phyloP scores from a whole-genome alignment of 2,113 vertebrate genomes.

The Hydropotes inermis region DNA sequence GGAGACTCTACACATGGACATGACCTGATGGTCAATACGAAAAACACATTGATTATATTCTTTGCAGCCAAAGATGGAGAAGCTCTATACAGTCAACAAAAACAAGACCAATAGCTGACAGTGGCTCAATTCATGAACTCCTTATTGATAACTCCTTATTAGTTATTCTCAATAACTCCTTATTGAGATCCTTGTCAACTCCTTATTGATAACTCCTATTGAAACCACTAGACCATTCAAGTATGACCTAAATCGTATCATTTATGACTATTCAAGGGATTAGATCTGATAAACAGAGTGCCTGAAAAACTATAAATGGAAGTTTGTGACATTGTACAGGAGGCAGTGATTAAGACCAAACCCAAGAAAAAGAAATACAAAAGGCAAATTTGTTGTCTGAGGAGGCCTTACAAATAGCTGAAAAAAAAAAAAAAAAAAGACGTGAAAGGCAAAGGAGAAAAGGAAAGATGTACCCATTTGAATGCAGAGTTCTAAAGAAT shows the following conservation, averaged over 20 bases:
- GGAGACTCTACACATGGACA: neutral
- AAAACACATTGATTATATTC: neutral
- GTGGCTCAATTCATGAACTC: neutral
- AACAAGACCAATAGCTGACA: neutral
- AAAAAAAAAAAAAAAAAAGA: neutral
- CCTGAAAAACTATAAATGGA: rapidly evolving
- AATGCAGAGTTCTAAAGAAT: neutral
- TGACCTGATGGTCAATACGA: rapidly evolving
- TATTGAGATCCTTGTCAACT: too few species aligned
- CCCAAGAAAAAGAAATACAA: neutral
- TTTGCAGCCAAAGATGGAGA: neutral
- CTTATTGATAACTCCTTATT: too few species aligned
- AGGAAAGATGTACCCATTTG: neutral
- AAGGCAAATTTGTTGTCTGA: neutral
- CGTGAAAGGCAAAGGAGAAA: neutral
- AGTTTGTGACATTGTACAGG: rapidly evolving
- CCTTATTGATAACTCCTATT: neutral
- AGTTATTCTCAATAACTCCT: too few species aligned
- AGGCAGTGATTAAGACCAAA: neutral
- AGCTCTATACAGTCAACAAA: neutral
- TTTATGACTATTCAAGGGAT: neutral
- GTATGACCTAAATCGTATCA: neutral
- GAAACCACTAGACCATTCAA: neutral
- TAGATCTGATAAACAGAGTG: neutral
- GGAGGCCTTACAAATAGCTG: neutral